Base-by-base conservation (phyloP, 2,113 vertebrate species). In the Prolemur simus region DNA sequence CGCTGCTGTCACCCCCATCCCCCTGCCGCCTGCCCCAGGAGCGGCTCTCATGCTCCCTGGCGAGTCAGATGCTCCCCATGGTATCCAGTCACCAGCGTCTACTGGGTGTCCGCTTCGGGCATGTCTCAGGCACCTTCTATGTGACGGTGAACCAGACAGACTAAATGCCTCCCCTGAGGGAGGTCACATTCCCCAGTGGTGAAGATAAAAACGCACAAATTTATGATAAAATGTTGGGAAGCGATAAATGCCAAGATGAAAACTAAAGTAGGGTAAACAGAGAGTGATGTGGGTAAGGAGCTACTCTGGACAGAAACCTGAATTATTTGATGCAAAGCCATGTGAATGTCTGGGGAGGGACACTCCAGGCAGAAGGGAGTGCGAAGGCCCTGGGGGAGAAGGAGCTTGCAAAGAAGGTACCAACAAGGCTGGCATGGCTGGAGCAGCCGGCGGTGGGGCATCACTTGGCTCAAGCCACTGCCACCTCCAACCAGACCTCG, bases 41-140 rank as follows among this genome's bases (percentile, higher is more conserved):
- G 8, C 56, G n/a, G 60, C 34, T 8, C 0, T 18, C 4, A 20
- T 8, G 4, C 21, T 32, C 32, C 32, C 21, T 14, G 11, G 6
- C 6, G 45, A 74, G 56, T 32, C 25, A 56, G 25, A 42, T 13
- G 27, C 25, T 32, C 37, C 81, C 37, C 2, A 6, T 32, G 29
- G 49, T 13, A 29, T 49, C n/a, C 60, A 0, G 8, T 37, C n/a
- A 25, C 32, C 90, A 27, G 60, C 3, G 27, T 25, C 52, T 39
- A 37, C 54, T 45, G 23, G 14, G 1, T 15, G 27, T 32, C 52
- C 37, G 23, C 29, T 11, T 27, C 0, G 23, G n/a, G 15, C 25
- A 47, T 21, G 58, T 73, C 71, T 85, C 4, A 0, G 54, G 18
- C 4, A 34, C 54, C 68, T 69, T 58, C 83, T 14, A 45, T 37